phyloP scores from a whole-genome alignment of 2,113 vertebrate genomes.

The Leiothrix lutea region DNA sequence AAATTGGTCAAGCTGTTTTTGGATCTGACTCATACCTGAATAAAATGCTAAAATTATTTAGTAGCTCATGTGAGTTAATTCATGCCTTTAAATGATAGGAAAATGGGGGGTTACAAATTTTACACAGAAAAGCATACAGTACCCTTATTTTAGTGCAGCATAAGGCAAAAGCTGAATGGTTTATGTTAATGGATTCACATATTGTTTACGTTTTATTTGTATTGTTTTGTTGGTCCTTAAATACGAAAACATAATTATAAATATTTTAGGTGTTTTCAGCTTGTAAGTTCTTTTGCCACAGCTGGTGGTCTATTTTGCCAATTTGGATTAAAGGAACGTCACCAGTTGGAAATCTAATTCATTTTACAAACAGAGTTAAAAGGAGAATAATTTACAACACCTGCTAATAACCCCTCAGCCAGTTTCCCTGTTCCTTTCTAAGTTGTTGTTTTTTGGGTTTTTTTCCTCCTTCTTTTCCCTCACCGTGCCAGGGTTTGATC shows the following conservation, averaged over 20 bases:
- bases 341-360: neutral
- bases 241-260: neutral
- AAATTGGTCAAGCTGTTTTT: neutral
- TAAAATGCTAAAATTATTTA: neutral
- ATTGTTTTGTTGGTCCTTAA: conserved; percentile 1
- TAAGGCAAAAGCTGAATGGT: neutral
- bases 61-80: neutral
- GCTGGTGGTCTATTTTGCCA: conserved; percentile 3
- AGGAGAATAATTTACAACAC: neutral
- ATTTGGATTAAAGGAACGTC: neutral
- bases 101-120: neutral
- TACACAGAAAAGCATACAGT: neutral
- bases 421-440: neutral
- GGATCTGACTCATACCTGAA: neutral
- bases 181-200: neutral
- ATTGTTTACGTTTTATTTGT: neutral
- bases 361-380: neutral
- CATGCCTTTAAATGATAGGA: neutral
- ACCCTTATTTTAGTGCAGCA: neutral
- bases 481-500: neutral
- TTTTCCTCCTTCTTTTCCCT: neutral
- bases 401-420: neutral
- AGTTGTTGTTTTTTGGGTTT: too few species aligned
- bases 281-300: neutral
- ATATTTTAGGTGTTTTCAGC: conserved; percentile 2